Evolutionary conservation across 2,888 invertebrate species (phyloP), one percentile per base, ranked within the genome.

Genomic region (Lamellibrachia columna): DNA sequence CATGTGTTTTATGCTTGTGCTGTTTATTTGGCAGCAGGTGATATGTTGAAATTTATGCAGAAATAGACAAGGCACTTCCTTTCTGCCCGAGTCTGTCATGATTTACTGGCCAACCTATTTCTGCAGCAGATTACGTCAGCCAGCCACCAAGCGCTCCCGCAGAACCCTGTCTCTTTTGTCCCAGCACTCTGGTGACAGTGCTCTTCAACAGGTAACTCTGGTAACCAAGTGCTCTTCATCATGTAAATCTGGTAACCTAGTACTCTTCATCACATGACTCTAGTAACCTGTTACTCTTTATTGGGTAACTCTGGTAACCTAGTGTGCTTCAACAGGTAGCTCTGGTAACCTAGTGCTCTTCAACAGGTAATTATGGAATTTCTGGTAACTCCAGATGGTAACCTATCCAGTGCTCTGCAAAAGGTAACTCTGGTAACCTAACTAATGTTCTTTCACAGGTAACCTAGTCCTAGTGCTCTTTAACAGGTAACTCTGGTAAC

Each of bases 41-140:
- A 75, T 75, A 75, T 75, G 75, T 75, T 75, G 75, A 75, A 75
- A 75, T 75, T 75, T 75, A 75, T 75, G 75, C 75, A 75, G 75
- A 75, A 75, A 22, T 75, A 22, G 75, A 75, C 75, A 75, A 75
- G 75, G 75, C 75, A 75, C n/a, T 75, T 75, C 75, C 75, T 75
- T 75, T 75, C 22, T 15, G 75, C 75, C 75, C n/a, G 22, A 75
- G 6, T 75, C 11, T 75, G 15, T 75, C 75, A 22, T 75, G 75
- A 75, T 75, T 75, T 75, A 75, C 22, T 15, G 75, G 22, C 15
- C n/a, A 75, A 22, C 75, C 75, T 75, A 75, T 75, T 75, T 55
- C n/a, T n/a, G 75, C n/a, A 75, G 75, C 75, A 75, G 75, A 75
- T 75, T 75, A 75, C 75, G 75, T 75, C 8, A 58, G 58, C 58